Percentiles rank a stretch among this genome's conserved stretches.
Evolutionary conservation across 2,888 invertebrate species (phyloP).

Genomic region (Steinernema scapterisci): DNA sequence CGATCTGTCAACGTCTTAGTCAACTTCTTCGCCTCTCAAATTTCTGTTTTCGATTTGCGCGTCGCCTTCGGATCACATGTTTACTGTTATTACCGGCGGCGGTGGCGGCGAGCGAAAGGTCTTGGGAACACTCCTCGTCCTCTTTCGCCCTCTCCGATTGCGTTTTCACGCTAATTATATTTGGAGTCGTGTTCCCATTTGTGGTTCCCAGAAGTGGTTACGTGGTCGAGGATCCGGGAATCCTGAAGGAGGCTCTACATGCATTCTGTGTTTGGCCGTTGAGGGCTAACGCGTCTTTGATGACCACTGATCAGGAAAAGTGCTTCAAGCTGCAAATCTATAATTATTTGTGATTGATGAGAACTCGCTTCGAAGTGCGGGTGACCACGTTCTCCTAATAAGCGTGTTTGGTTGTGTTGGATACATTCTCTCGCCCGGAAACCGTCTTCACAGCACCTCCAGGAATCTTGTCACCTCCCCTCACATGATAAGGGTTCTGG

Average conservation of each 20-base stretch:
- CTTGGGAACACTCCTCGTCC: conserved; percentile 1
- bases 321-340: too few relatives aligned
- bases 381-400: too few relatives aligned
- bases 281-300: too few relatives aligned
- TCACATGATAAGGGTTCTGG: neutral
- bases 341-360: too few relatives aligned
- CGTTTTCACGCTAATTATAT: conserved; percentile 5
- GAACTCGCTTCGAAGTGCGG: too few relatives aligned
- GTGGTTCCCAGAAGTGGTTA: neutral
- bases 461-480: neutral
- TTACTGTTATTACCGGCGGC: conserved; percentile 14
- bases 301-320: too few relatives aligned
- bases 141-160: neutral
- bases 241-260: too few relatives aligned
- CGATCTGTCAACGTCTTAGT: conserved; percentile 11
- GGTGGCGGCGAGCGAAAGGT: neutral
- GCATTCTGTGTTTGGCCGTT: too few relatives aligned
- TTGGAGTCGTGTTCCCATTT: neutral
- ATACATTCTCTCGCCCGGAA: too few relatives aligned
- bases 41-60: neutral
- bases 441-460: too few relatives aligned
- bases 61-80: neutral
- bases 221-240: neutral
- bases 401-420: too few relatives aligned
- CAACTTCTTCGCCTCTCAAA: neutral